These are phyloP conservation scores for Rhynchopsitta pachyrhyncha DNA, from an alignment of 2,113 vertebrate genomes.

Conservation along the genomic window DNA sequence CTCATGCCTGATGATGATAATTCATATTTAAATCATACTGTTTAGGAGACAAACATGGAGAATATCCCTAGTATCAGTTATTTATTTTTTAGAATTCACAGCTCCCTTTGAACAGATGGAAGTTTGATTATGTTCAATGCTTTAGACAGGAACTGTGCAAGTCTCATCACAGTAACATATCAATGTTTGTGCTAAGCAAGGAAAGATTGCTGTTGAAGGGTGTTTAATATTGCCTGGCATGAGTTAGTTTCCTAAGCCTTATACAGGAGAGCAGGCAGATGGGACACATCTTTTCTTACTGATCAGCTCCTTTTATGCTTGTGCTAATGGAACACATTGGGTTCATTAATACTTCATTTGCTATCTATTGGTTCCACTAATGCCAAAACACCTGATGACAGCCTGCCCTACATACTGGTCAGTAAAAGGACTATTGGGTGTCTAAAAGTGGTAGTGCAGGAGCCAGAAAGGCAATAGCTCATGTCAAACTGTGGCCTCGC, in stretches of 20 bases:
- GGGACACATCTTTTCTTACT: background rate
- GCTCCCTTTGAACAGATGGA: background rate
- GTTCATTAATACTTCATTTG: background rate
- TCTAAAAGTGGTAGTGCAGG: background rate
- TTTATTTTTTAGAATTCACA: background rate
- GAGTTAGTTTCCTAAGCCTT: background rate
- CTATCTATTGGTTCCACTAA: background rate
- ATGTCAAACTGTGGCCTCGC: background rate
- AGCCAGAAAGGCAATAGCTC: background rate
- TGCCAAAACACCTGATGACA: background rate
- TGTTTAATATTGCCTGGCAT: background rate
- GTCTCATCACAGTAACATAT: background rate
- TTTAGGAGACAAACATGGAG: background rate
- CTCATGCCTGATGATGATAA: background rate
- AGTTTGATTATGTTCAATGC: background rate
- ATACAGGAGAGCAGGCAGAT: background rate
- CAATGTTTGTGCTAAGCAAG: background rate
- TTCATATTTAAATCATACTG: background rate
- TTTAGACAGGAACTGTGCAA: background rate
- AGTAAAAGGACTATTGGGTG: background rate
- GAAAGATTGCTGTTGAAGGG: background rate
- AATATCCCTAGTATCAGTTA: background rate
- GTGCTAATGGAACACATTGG: background rate
- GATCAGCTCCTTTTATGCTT: background rate
- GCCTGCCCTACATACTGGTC: background rate